These are phyloP conservation scores for Tetrao urogallus DNA, from an alignment of 2,113 vertebrate genomes.

Conservation along the genomic window DNA sequence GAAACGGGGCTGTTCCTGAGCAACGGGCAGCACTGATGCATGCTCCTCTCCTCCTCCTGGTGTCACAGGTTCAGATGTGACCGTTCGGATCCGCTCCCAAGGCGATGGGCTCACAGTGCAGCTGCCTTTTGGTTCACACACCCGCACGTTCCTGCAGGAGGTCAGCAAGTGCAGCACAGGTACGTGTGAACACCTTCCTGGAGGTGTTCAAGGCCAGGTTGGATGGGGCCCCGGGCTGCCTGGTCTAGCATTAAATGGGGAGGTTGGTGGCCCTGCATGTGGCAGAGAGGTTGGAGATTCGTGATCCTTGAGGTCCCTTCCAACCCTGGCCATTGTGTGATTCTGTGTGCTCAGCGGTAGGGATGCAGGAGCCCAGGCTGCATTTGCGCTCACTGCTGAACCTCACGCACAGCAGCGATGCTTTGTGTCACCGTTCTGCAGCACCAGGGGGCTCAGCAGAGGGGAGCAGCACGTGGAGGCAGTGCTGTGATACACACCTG, in stretches of 20 bases:
- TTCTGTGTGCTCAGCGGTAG: fast-evolving
- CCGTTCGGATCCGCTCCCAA: conserved; percentile 76
- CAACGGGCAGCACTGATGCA: neutral
- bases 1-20: neutral
- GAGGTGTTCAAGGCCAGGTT: too few species aligned
- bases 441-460: fast-evolving
- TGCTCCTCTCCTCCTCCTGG: fast-evolving
- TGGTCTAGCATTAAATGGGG: too few species aligned
- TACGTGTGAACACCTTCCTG: conserved; percentile 16
- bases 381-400: too few species aligned
- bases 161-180: conserved; percentile 83
- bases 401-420: fast-evolving
- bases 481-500: neutral
- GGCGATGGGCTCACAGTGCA: conserved; percentile 76
- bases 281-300: too few species aligned
- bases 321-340: too few species aligned
- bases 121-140: conserved; percentile 93
- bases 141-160: conserved; percentile 86
- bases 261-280: too few species aligned
- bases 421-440: fast-evolving
- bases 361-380: fast-evolving
- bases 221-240: too few species aligned
- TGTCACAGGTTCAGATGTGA: conserved; percentile 87
- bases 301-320: too few species aligned
- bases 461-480: neutral